A percentile compares a stretch with the other conserved stretches of the same genome.
phyloP scores from a whole-genome alignment of 2,888 invertebrate species.

The Clivina fossor region DNA sequence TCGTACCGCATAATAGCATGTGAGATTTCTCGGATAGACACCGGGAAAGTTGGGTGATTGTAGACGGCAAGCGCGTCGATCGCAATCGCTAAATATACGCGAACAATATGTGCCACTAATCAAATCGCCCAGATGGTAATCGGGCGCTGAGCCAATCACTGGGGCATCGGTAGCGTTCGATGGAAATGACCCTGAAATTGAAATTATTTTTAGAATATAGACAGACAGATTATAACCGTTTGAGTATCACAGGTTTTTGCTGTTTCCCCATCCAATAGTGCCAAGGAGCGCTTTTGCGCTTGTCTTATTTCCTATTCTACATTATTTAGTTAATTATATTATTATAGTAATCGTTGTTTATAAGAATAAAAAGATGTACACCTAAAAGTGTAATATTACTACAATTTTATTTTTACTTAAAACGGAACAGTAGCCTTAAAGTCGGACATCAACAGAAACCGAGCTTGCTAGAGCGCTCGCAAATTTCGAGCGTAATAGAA shows the following conservation, averaged over 20 bases:
- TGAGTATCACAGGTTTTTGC: neutral
- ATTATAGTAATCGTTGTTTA: no score
- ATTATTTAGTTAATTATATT: no score
- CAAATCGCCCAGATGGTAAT: constrained; percentile 81
- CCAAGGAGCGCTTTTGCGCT: neutral
- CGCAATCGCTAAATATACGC: constrained; percentile 89
- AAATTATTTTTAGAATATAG: no score
- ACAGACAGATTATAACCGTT: no score
- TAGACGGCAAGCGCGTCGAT: constrained; percentile 83
- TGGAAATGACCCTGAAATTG: constrained; percentile 13
- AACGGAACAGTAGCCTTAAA: no score
- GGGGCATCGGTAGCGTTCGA: constrained; percentile 49
- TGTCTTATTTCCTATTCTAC: no score
- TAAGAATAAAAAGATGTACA: no score
- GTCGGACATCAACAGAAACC: no score
- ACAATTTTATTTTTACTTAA: no score
- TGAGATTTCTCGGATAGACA: constrained; percentile 89
- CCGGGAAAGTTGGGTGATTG: constrained; percentile 93
- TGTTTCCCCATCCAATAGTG: neutral
- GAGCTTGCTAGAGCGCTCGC: no score
- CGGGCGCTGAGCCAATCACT: constrained; percentile 55
- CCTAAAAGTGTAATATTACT: no score
- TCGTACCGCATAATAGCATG: constrained; percentile 89
- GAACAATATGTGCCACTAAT: constrained; percentile 92
- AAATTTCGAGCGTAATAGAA: no score